phyloP scores from a whole-genome alignment of 2,797 vertebrate species.

The Microctenopoma stevenorrisi region DNA sequence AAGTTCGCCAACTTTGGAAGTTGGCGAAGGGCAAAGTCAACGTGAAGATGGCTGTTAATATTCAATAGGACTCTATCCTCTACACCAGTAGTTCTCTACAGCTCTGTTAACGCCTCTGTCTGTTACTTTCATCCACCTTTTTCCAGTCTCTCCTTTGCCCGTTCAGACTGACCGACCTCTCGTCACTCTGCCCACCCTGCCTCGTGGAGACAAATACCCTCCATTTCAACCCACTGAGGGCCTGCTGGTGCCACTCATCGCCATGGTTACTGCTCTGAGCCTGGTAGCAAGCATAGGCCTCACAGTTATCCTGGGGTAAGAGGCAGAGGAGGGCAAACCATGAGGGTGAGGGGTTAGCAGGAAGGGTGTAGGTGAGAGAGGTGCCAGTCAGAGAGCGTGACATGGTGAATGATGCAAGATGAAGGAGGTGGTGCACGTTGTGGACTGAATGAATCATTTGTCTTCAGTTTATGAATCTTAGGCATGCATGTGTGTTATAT shows the following conservation, averaged over 20 bases:
- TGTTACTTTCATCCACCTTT: conserved; percentile 6
- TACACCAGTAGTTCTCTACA: neutral
- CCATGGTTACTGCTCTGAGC: conserved; percentile 58
- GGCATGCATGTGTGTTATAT: neutral
- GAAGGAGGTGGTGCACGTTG: conserved; percentile 2
- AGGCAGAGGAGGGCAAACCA: conserved; percentile 10
- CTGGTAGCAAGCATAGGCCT: conserved; percentile 64
- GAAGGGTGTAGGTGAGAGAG: conserved; percentile 32
- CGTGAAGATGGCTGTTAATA: neutral
- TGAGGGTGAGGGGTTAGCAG: conserved; percentile 8
- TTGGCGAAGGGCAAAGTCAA: neutral
- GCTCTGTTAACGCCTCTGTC: neutral
- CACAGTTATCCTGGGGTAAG: conserved; percentile 68
- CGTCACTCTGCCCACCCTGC: conserved; percentile 53
- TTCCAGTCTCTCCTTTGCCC: conserved; percentile 59
- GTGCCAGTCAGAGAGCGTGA: conserved; percentile 18
- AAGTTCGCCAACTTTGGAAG: neutral
- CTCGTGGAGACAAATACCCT: conserved; percentile 32
- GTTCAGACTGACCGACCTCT: conserved; percentile 25
- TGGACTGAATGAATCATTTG: conserved; percentile 4
- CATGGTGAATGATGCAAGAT: conserved; percentile 12
- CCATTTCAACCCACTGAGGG: conserved; percentile 13
- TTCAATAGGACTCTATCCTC: neutral
- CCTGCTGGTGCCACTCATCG: conserved; percentile 55
- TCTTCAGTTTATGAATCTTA: neutral